Conservation (phyloP, 2,113 vertebrate species). For the Rutilus rutilus region DNA sequence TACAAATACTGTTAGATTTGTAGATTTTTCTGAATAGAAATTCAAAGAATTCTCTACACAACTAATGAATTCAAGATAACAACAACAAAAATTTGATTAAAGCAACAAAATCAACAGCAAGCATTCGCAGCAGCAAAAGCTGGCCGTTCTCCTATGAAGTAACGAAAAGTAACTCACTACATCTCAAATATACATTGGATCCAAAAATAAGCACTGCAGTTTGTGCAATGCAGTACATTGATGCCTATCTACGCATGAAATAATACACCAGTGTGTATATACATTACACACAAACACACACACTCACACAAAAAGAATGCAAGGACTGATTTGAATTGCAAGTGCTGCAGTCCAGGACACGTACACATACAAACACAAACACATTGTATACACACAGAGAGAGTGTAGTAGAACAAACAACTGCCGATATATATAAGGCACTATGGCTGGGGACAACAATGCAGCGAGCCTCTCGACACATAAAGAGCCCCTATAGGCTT, state of each 20-base stretch:
- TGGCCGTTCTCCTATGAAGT: conserved; percentile 80
- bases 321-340: conserved; percentile 93
- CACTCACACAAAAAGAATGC: conserved; percentile 59
- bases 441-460: conserved; percentile 99
- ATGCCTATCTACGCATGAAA: conserved; percentile 76
- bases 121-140: conserved; percentile 87
- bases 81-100: conserved; percentile 34
- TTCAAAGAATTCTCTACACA: conserved; percentile 87
- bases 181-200: conserved; percentile 89
- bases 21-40: conserved; percentile 88
- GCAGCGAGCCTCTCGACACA: conserved; percentile 95
- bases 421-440: conserved; percentile 99
- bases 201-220: conserved; percentile 83
- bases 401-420: conserved; percentile 99
- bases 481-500: conserved; percentile 94
- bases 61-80: conserved; percentile 81
- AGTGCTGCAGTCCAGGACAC: conserved; percentile 99
- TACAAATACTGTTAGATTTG: conserved; percentile 87
- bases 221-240: conserved; percentile 77
- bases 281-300: conserved; percentile 71
- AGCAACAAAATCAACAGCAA: conserved; percentile 77
- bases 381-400: conserved; percentile 76
- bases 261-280: conserved; percentile 63
- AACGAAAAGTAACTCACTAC: conserved; percentile 77
- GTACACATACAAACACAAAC: conserved; percentile 74